Evolutionary conservation across 1,140 invertebrate species (phyloP).

Genomic region (Drosophila elegans): DNA sequence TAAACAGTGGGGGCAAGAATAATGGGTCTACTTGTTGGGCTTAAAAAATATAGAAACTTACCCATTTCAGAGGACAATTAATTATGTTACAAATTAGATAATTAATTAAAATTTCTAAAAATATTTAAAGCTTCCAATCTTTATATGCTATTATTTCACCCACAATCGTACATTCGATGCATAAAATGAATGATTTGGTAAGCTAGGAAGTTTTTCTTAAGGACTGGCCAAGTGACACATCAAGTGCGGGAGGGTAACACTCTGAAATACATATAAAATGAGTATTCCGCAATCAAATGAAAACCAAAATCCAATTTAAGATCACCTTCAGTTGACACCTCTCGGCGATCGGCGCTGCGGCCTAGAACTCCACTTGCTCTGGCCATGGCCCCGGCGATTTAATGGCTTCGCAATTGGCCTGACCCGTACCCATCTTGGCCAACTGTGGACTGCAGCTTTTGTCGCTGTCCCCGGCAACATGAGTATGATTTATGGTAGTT

Average conservation of each 20-base stretch:
- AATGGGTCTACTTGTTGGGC: slow-evolving; percentile 17
- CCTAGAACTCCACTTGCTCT: slow-evolving; percentile 50
- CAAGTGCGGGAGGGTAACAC: background rate
- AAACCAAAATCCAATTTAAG: slow-evolving; percentile 45
- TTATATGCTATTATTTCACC: background rate
- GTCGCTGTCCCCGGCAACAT: slow-evolving; percentile 72
- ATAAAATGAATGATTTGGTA: background rate
- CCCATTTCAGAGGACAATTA: no score
- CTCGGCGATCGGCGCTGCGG: background rate
- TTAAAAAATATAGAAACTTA: background rate
- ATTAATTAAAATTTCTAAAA: no score
- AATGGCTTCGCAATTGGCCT: slow-evolving; percentile 75
- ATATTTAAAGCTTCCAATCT: no score
- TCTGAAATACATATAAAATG: slow-evolving; percentile 37
- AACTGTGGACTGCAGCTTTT: slow-evolving; percentile 23
- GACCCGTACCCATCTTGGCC: slow-evolving; percentile 47
- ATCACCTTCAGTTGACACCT: slow-evolving; percentile 56
- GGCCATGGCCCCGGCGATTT: slow-evolving; percentile 65
- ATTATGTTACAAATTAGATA: no score
- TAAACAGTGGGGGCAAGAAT: slow-evolving; percentile 5
- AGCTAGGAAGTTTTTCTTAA: slow-evolving; percentile 3
- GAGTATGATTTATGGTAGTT: slow-evolving; percentile 78
- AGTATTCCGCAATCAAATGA: slow-evolving; percentile 30
- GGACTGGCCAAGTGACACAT: background rate
- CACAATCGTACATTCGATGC: background rate